A percentile compares a stretch with the other conserved stretches of the same genome.
These are phyloP conservation scores for Aeoliscus strigatus DNA, from an alignment of 2,797 vertebrate genomes.

Conservation along the genomic window DNA sequence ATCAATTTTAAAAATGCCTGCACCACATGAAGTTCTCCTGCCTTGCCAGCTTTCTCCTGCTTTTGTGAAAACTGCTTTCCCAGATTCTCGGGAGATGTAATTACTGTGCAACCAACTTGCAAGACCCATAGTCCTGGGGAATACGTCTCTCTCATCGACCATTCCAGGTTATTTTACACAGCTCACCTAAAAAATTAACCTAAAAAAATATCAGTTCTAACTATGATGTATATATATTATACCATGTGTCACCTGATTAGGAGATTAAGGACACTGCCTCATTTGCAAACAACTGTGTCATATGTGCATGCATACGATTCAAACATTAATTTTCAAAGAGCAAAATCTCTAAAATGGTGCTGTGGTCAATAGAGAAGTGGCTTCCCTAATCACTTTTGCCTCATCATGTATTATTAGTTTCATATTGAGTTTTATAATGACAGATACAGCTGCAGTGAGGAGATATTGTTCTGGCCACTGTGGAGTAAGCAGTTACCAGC, in stretches of 20 bases:
- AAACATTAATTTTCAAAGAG: too few relatives aligned
- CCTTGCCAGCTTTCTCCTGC: conserved; percentile 34
- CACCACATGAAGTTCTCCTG: conserved; percentile 59
- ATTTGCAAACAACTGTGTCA: conserved; percentile 24
- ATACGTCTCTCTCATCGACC: conserved; percentile 55
- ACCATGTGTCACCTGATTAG: too few relatives aligned
- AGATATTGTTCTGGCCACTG: conserved; percentile 30
- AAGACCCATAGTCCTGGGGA: conserved; percentile 60
- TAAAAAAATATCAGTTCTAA: too few relatives aligned
- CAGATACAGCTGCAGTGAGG: conserved; percentile 17
- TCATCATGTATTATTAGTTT: conserved; percentile 46
- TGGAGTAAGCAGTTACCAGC: conserved; percentile 1
- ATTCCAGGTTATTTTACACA: conserved; percentile 60
- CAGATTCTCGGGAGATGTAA: conserved; percentile 75
- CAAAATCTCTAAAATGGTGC: conserved; percentile 41
- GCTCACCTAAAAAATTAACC: conserved; percentile 31
- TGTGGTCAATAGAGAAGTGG: conserved; percentile 38
- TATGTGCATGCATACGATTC: conserved; percentile 4
- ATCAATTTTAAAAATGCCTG: too few relatives aligned
- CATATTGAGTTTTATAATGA: conserved; percentile 49
- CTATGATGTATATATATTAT: too few relatives aligned
- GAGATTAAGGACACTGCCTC: too few relatives aligned
- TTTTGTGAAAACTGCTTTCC: conserved; percentile 57
- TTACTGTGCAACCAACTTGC: conserved; percentile 75
- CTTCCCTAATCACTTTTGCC: conserved; percentile 34